phyloP scores from a whole-genome alignment of 2,888 invertebrate species.

The Cephus pygmeus region DNA sequence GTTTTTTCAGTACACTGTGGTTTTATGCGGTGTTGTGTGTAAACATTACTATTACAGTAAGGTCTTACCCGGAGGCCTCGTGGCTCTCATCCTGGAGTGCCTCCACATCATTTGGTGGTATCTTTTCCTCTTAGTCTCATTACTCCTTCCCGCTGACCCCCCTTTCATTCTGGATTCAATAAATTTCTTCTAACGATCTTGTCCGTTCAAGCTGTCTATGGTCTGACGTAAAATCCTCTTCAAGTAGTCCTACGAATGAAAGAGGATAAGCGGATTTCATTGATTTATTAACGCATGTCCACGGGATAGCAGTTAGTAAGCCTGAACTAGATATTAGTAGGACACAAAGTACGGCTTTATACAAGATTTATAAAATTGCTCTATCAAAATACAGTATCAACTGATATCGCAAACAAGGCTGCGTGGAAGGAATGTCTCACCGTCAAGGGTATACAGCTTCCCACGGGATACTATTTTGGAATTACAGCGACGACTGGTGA shows the following conservation, averaged over 20 bases:
- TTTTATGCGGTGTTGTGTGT: slow-evolving; percentile 17
- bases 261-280: too few relatives aligned
- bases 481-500: slow-evolving; percentile 97
- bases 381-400: slow-evolving; percentile 75
- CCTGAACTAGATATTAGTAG: too few relatives aligned
- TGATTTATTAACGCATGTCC: too few relatives aligned
- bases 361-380: too few relatives aligned
- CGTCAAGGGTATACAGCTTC: slow-evolving; percentile 89
- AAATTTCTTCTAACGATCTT: too few relatives aligned
- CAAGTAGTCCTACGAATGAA: too few relatives aligned
- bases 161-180: not conserved
- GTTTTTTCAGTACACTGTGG: slow-evolving; percentile 1
- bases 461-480: slow-evolving; percentile 96
- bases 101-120: slow-evolving; percentile 16
- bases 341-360: too few relatives aligned
- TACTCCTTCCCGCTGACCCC: slow-evolving; percentile 11
- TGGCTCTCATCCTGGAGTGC: slow-evolving; percentile 30
- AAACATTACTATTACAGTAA: slow-evolving; percentile 30
- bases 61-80: slow-evolving; percentile 30
- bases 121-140: slow-evolving; percentile 3
- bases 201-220: too few relatives aligned
- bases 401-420: slow-evolving; percentile 91
- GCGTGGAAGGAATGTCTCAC: slow-evolving; percentile 95
- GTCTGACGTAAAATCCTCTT: too few relatives aligned
- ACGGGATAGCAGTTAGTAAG: too few relatives aligned